Evolutionary conservation across 1,140 invertebrate species (phyloP).

Genomic region (Scaptodrosophila lebanonensis): DNA sequence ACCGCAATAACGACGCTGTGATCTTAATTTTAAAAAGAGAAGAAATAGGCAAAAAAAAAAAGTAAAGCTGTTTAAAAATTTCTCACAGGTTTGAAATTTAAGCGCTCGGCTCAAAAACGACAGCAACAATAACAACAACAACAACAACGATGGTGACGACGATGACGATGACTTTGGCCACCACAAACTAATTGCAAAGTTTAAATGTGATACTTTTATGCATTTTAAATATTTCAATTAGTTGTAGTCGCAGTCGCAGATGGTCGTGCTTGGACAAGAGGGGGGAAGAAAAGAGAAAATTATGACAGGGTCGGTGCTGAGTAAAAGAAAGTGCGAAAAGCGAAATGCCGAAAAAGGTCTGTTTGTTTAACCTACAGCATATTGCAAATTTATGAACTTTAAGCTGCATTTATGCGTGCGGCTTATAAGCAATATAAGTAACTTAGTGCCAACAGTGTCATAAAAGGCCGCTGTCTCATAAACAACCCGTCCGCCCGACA

Average conservation of each 20-base stretch:
- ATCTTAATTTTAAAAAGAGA: constrained; percentile 48
- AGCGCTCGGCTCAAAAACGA: constrained; percentile 18
- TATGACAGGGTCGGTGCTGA: constrained; percentile 10
- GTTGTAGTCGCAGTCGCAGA: constrained; percentile 16
- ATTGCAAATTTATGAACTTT: constrained; percentile 71
- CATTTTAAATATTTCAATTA: constrained; percentile 70
- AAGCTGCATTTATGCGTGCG: constrained; percentile 71
- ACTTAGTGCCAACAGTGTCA: constrained; percentile 73
- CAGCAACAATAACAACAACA: constrained; percentile 24
- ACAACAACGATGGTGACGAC: constrained; percentile 23
- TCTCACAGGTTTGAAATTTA: constrained; percentile 62
- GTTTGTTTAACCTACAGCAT: constrained; percentile 43
- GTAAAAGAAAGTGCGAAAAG: constrained; percentile 44
- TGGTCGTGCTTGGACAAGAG: not conserved
- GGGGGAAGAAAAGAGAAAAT: constrained; percentile 2
- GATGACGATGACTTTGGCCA: constrained; percentile 8
- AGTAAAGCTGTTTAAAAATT: constrained; percentile 31
- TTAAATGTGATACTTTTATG: constrained; percentile 65
- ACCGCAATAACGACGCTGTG: constrained; percentile 47
- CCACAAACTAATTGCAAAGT: constrained; percentile 69
- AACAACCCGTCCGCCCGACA: constrained; percentile 37
- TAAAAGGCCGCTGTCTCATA: constrained; percentile 64
- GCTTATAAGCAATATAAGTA: constrained; percentile 74
- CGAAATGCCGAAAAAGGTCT: constrained; percentile 18
- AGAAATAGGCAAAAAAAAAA: constrained; percentile 8